A percentile compares a stretch with the other conserved stretches of the same genome.
Evolutionary conservation across 2,888 invertebrate genomes (phyloP).

Genomic region (Drosophila histrio): DNA sequence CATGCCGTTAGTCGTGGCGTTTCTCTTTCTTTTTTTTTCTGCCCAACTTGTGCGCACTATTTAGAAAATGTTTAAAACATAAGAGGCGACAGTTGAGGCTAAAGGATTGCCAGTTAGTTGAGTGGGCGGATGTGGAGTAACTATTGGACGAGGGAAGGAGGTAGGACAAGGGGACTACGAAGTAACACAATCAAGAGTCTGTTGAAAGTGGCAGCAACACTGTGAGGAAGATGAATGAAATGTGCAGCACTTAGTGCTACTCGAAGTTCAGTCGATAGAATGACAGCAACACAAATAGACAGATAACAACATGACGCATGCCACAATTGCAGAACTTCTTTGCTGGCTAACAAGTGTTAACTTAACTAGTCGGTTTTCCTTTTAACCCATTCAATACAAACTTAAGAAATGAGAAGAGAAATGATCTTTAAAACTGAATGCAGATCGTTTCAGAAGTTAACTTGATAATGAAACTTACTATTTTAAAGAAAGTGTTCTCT

Average conservation of each 20-base stretch:
- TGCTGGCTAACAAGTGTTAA: slow-evolving; percentile 4
- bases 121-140: background rate
- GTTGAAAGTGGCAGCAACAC: slow-evolving; percentile 54
- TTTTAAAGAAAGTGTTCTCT: too few species aligned
- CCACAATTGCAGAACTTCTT: background rate
- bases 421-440: too few species aligned
- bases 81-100: slow-evolving; percentile 52
- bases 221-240: slow-evolving; percentile 52
- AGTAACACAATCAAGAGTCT: slow-evolving; percentile 29
- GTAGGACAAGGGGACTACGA: background rate
- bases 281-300: slow-evolving; percentile 33
- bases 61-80: slow-evolving; percentile 71
- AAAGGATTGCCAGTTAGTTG: slow-evolving; percentile 34
- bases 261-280: slow-evolving; percentile 22
- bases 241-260: slow-evolving; percentile 23
- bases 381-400: background rate
- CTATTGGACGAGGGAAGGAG: background rate
- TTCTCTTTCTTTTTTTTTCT: slow-evolving; percentile 25
- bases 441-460: too few species aligned
- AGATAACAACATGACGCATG: slow-evolving; percentile 25
- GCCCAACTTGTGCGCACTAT: slow-evolving; percentile 18
- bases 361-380: background rate
- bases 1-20: slow-evolving; percentile 61
- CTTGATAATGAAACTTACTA: too few species aligned
- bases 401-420: too few species aligned